Percentiles rank a stretch among this genome's conserved stretches.
Evolutionary conservation across 2,113 vertebrate species (phyloP).

Genomic region (Microtus oregoni): DNA sequence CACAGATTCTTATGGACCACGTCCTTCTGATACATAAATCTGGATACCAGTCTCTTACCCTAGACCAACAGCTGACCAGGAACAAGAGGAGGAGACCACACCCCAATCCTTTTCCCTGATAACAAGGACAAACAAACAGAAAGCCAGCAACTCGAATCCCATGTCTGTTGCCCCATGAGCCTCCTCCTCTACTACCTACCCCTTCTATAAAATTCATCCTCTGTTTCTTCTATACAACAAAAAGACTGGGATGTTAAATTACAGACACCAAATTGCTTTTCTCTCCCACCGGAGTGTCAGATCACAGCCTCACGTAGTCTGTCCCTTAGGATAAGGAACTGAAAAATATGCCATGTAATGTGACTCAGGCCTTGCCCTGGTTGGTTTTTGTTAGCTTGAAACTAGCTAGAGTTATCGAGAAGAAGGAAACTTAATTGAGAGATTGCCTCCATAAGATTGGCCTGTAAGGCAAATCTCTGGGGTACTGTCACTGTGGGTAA

Average conservation of each 20-base stretch:
- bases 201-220: neutral
- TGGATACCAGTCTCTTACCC: neutral
- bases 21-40: neutral
- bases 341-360: neutral
- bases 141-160: neutral
- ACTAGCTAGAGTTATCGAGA: neutral
- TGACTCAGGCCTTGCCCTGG: neutral
- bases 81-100: neutral
- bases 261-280: neutral
- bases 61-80: neutral
- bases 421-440: neutral
- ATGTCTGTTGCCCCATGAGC: neutral
- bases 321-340: neutral
- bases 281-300: neutral
- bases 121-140: no score
- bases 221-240: neutral
- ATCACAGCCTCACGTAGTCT: neutral
- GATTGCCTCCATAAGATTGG: neutral
- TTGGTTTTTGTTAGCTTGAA: neutral
- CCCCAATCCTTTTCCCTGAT: neutral
- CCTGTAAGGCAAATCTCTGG: neutral
- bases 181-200: neutral
- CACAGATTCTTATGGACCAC: neutral
- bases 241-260: neutral
- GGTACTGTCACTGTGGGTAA: neutral